Conservation (phyloP, 2,797 vertebrate species). For the Cryptoprocta ferox region DNA sequence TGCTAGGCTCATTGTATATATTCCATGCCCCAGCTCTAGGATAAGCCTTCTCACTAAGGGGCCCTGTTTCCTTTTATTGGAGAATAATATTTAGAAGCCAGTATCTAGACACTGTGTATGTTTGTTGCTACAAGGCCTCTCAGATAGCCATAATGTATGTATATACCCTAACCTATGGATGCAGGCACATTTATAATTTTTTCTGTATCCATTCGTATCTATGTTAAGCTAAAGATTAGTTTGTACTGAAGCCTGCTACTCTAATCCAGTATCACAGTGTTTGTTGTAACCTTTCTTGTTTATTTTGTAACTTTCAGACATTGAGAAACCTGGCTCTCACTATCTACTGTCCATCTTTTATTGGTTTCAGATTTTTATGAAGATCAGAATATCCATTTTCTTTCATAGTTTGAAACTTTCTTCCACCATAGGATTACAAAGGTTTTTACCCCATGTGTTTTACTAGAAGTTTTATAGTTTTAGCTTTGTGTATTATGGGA, state of each 20-base stretch:
- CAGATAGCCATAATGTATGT: neutral
- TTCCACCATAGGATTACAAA: neutral
- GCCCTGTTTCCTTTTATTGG: neutral
- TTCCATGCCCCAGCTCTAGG: neutral
- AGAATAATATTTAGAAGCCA: neutral
- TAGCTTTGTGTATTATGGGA: neutral
- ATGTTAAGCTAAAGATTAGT: neutral
- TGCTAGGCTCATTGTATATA: neutral
- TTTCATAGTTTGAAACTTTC: neutral
- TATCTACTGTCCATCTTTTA: neutral
- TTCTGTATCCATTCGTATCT: neutral
- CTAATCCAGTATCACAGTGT: neutral
- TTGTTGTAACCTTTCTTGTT: neutral
- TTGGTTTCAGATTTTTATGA: neutral
- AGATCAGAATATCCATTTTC: neutral
- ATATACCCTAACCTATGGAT: neutral
- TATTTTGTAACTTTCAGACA: neutral
- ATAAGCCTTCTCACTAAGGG: neutral
- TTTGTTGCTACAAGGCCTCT: neutral
- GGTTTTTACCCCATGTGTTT: neutral
- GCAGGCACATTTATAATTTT: neutral
- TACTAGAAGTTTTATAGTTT: neutral
- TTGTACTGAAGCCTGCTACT: neutral
- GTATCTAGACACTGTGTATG: neutral
- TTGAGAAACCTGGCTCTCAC: neutral